Base-by-base conservation (phyloP, 2,797 vertebrate genomes). In the Diceros bicornis region DNA sequence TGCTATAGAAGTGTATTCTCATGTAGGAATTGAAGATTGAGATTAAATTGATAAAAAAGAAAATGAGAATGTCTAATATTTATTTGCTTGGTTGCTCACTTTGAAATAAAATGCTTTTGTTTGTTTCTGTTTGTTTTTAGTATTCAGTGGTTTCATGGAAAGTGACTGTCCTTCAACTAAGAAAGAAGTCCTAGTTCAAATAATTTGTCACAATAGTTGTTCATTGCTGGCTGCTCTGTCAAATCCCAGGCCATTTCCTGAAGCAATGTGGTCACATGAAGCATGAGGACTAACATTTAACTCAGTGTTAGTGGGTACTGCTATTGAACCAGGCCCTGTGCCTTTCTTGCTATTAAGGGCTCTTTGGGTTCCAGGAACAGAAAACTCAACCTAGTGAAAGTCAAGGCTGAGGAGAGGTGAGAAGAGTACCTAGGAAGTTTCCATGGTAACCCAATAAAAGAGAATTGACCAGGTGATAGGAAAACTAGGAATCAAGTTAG, bases 121-220 rank as follows among this genome's bases (percentile, higher is more conserved):
- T 97, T 74, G 13, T 25, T 69, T 78, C 50, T 37, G 2, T n/a
- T 62, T 77, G 52, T 34, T 78, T 78, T 88, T 81, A 52, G 13
- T 25, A 21, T 72, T 61, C 41, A 59, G 25, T 82, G 32, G 16
- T 92, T 92, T 93, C 66, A 71, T 7, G 34, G 50, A 93, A 87
- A 88, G 37, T 85, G 27, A n/a, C 75, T 86, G 11, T 87, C 6
- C 25, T 86, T 86, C 64, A 94, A 82, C 23, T 32, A 64, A 75
- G 81, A 82, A 82, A 68, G 50, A 84, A 72, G 32, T 90, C n/a
- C 34, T 55, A 64, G n/a, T 84, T 55, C 18, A 96, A 75, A 61
- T 86, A 74, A 71, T 77, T 27, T 72, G 0, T 85, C 52, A 32
- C 32, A 77, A 16, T 86, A 72, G 23, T 55, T 21, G 64, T 57